phyloP scores from a whole-genome alignment of 2,888 invertebrate species.

The Penaeus monodon region DNA sequence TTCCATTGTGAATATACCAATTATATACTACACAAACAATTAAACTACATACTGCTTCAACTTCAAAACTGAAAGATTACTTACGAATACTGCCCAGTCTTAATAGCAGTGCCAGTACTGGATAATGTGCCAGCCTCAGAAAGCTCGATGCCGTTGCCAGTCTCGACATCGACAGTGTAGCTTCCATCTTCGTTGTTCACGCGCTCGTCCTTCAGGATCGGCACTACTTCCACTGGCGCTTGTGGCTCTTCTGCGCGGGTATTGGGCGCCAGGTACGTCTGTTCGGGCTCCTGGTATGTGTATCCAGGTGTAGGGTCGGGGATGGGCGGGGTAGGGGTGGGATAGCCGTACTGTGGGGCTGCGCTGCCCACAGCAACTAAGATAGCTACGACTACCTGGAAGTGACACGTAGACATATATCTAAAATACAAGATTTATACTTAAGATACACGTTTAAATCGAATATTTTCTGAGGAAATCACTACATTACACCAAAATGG shows the following conservation, averaged over 20 bases:
- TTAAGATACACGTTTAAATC: too few species aligned
- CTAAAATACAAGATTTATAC: too few species aligned
- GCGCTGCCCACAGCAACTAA: slow-evolving; percentile 29
- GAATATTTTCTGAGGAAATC: too few species aligned
- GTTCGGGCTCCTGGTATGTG: too few species aligned
- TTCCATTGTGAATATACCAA: too few species aligned
- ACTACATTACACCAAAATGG: too few species aligned
- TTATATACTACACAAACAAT: too few species aligned
- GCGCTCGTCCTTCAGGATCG: slow-evolving; percentile 56
- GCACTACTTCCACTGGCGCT: slow-evolving; percentile 10
- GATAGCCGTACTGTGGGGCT: neutral
- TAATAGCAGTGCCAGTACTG: slow-evolving; percentile 17
- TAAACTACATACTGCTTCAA: too few species aligned
- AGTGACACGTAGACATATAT: too few species aligned
- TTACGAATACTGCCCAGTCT: slow-evolving; percentile 44
- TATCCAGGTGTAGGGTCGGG: too few species aligned
- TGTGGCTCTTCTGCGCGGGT: neutral
- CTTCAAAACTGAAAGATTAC: neutral
- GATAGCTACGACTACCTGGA: slow-evolving; percentile 38
- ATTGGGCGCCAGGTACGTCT: neutral
- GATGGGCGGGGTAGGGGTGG: too few species aligned
- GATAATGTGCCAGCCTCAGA: slow-evolving; percentile 44
- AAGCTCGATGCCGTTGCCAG: slow-evolving; percentile 54
- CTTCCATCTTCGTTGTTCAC: slow-evolving; percentile 51
- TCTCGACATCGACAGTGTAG: slow-evolving; percentile 62